Conservation (phyloP, 2,113 vertebrate genomes). For the Zosterops japonicus region DNA sequence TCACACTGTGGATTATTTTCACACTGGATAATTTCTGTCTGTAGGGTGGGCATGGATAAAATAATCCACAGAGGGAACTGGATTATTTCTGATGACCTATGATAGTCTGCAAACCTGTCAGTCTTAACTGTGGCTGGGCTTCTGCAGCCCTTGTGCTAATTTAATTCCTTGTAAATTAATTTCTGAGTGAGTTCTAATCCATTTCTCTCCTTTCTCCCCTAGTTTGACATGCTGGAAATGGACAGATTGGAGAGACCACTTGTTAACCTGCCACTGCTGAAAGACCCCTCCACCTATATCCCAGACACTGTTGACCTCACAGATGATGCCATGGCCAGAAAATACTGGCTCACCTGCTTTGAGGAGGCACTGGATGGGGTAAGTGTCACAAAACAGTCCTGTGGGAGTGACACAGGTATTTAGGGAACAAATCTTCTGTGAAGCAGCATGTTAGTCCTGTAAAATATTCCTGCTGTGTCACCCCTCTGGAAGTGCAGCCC, state of each 20-base stretch:
- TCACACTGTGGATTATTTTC: neutral
- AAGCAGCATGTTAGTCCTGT: neutral
- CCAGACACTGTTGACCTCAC: conserved; percentile 95
- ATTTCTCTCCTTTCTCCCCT: neutral
- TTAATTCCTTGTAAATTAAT: neutral
- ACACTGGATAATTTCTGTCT: neutral
- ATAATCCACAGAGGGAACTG: neutral
- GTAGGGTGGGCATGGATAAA: neutral
- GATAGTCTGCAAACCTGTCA: neutral
- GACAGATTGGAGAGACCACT: conserved; percentile 92
- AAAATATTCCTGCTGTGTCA: neutral
- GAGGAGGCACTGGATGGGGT: conserved; percentile 96
- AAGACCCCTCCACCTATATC: conserved; percentile 91
- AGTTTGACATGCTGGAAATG: conserved; percentile 99
- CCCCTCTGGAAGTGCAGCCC: neutral
- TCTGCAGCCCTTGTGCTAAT: neutral
- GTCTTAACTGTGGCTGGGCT: neutral
- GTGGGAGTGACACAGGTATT: too few species aligned
- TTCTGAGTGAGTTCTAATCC: neutral
- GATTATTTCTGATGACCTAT: neutral
- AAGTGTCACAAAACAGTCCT: neutral
- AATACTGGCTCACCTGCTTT: conserved; percentile 98
- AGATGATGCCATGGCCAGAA: conserved; percentile 87
- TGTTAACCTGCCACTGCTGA: conserved; percentile 91
- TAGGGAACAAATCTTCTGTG: neutral